These are phyloP conservation scores for Heliconius himera DNA, from an alignment of 1,140 invertebrate genomes.

Conservation along the genomic window DNA sequence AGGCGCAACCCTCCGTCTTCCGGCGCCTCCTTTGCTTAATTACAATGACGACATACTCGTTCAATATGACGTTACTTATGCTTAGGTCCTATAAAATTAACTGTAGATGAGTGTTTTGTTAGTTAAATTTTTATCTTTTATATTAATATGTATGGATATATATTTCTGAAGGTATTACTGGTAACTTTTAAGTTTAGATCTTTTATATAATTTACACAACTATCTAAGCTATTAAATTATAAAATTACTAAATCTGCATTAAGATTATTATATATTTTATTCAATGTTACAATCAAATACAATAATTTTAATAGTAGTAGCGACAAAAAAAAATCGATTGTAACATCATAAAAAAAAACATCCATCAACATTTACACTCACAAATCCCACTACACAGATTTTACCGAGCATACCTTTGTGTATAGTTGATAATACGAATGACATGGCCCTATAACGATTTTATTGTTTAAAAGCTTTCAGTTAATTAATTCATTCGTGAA, in stretches of 20 bases:
- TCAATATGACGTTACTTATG: constrained; percentile 44
- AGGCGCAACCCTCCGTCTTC: constrained; percentile 65
- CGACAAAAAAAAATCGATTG: neutral
- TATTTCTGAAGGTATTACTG: neutral
- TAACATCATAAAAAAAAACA: neutral
- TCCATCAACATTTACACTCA: neutral
- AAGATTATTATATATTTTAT: neutral
- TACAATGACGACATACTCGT: constrained; percentile 63
- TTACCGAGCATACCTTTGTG: constrained; percentile 27
- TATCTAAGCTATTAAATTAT: too few species aligned
- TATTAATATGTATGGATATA: too few species aligned
- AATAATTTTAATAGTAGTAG: neutral
- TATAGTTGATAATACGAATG: constrained; percentile 36
- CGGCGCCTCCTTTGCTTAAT: constrained; percentile 77
- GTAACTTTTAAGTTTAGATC: neutral
- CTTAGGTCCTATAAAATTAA: constrained; percentile 26
- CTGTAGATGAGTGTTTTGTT: neutral
- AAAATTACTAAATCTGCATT: too few species aligned
- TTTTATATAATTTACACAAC: too few species aligned
- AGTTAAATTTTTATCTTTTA: too few species aligned
- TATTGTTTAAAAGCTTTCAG: constrained; percentile 50
- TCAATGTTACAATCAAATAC: neutral
- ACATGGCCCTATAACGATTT: constrained; percentile 42
- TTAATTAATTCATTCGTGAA: constrained; percentile 47
- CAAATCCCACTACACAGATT: constrained; percentile 24